phyloP scores from a whole-genome alignment of 1,140 invertebrate species.

The Glossosoma conforme region DNA sequence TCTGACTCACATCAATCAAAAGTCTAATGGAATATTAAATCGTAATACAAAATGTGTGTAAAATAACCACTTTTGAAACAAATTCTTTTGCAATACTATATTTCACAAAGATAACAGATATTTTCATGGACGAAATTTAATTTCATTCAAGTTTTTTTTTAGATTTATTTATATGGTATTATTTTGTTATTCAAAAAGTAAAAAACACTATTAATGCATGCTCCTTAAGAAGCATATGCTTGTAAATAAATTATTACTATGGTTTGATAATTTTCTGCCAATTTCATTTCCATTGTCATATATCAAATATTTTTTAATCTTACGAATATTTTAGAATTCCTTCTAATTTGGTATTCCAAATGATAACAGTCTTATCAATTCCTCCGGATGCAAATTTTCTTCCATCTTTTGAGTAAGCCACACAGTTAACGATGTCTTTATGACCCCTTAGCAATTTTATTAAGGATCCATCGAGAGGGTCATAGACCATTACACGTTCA shows the following conservation, averaged over 20 bases:
- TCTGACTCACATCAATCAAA: not conserved
- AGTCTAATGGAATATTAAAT: not conserved
- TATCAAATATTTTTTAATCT: too few species aligned
- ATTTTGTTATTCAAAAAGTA: not conserved
- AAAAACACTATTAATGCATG: too few species aligned
- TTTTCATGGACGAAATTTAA: too few species aligned
- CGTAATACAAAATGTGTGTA: not conserved
- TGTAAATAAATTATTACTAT: not conserved
- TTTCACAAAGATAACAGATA: too few species aligned
- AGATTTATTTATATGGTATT: not conserved
- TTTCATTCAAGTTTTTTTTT: not conserved
- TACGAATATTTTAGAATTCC: constrained; percentile 96
- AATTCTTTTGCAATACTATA: too few species aligned
- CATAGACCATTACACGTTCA: constrained; percentile 89
- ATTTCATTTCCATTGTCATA: not conserved
- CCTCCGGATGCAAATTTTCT: constrained; percentile 96
- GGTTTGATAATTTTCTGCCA: not conserved
- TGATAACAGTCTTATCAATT: constrained; percentile 96
- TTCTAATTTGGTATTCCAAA: constrained; percentile 96
- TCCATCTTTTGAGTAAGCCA: constrained; percentile 90
- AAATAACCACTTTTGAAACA: too few species aligned
- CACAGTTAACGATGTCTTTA: constrained; percentile 90
- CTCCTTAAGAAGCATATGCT: too few species aligned
- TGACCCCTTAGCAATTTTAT: constrained; percentile 93
- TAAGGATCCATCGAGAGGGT: constrained; percentile 83